A percentile compares a stretch with the other conserved stretches of the same genome.
phyloP scores from a whole-genome alignment of 1,140 invertebrate species.

The Ostrea denselamellosa region DNA sequence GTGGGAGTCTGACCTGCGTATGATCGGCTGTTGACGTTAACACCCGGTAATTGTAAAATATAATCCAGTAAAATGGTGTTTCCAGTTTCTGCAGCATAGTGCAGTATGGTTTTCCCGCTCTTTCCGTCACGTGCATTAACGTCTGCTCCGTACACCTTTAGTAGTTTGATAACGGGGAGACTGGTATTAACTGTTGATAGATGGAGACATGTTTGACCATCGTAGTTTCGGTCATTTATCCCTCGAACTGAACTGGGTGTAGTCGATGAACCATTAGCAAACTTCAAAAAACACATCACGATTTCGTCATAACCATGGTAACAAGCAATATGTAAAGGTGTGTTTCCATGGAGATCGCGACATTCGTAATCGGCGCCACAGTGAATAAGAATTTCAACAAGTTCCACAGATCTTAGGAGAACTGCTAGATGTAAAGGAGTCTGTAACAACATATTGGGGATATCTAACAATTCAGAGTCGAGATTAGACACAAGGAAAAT shows the following conservation, averaged over 20 bases:
- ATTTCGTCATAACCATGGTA: conserved; percentile 82
- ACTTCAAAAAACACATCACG: conserved; percentile 83
- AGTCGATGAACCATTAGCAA: conserved; percentile 76
- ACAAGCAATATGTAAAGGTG: conserved; percentile 76
- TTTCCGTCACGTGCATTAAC: conserved; percentile 94
- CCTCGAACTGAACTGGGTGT: conserved; percentile 37
- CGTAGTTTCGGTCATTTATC: conserved; percentile 50
- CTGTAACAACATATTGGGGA: conserved; percentile 59
- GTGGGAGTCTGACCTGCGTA: conserved; percentile 50
- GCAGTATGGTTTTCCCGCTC: conserved; percentile 55
- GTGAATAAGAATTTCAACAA: conserved; percentile 47
- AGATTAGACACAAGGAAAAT: conserved; percentile 44
- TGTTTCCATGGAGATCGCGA: conserved; percentile 64
- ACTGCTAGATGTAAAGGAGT: conserved; percentile 63
- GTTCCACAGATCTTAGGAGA: conserved; percentile 38
- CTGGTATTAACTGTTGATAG: conserved; percentile 96
- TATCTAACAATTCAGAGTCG: conserved; percentile 55
- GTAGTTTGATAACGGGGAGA: conserved; percentile 96
- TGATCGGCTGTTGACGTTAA: conserved; percentile 46
- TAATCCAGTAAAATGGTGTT: conserved; percentile 45
- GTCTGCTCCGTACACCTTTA: conserved; percentile 95
- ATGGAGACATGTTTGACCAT: conserved; percentile 83
- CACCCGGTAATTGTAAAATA: conserved; percentile 37
- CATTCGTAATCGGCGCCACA: conserved; percentile 77
- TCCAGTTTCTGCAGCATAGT: conserved; percentile 51